A percentile compares a stretch with the other conserved stretches of the same genome.
Conservation (phyloP, 2,888 invertebrate genomes). For the Acronicta leporina region DNA sequence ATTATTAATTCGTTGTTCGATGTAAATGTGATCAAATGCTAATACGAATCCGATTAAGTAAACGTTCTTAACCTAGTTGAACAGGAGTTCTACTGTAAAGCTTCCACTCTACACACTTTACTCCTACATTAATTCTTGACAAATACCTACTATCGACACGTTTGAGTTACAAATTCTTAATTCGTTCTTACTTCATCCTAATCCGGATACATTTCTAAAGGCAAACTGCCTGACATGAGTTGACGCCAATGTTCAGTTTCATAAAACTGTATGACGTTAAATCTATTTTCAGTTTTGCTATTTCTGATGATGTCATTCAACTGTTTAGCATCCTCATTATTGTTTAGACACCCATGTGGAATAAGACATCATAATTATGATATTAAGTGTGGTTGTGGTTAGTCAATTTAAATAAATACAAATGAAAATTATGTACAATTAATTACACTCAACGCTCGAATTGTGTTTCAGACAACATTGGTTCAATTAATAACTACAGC, state of each 20-base stretch:
- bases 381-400: slow-evolving; percentile 20
- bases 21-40: slow-evolving; percentile 50
- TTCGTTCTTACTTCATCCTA: neutral
- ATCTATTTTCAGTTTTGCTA: slow-evolving; percentile 21
- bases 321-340: slow-evolving; percentile 46
- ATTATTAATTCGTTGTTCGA: slow-evolving; percentile 40
- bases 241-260: too few species aligned
- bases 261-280: slow-evolving; percentile 1
- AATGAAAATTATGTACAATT: slow-evolving; percentile 17
- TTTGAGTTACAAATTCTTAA: neutral
- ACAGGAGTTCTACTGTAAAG: slow-evolving; percentile 67
- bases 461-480: slow-evolving; percentile 23
- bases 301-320: slow-evolving; percentile 64
- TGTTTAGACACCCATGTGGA: slow-evolving; percentile 17
- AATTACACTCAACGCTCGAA: slow-evolving; percentile 19
- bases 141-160: slow-evolving; percentile 30
- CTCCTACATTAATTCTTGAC: slow-evolving; percentile 58
- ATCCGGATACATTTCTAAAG: neutral
- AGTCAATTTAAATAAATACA: slow-evolving; percentile 32
- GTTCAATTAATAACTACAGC: neutral
- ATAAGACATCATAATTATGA: slow-evolving; percentile 12
- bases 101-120: slow-evolving; percentile 65
- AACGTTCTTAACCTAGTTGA: slow-evolving; percentile 75
- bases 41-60: slow-evolving; percentile 67
- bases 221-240: too few species aligned